These are phyloP conservation scores for Pardosa pseudoannulata DNA, from an alignment of 2,888 invertebrate genomes.

Conservation along the genomic window DNA sequence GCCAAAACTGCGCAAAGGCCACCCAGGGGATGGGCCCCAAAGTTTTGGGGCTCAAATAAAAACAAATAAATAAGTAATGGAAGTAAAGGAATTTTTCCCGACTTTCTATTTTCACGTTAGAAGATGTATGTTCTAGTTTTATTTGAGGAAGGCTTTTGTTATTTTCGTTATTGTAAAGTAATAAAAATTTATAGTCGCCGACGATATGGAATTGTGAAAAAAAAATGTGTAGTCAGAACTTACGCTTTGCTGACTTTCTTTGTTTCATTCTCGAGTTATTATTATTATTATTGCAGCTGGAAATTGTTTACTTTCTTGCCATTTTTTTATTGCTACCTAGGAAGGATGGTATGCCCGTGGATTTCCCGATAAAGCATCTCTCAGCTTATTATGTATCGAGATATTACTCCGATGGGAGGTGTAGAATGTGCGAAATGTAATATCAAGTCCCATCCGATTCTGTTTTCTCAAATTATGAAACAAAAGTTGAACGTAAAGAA, in stretches of 20 bases:
- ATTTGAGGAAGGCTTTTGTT: background rate
- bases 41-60: constrained; percentile 7
- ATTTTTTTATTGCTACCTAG: too few species aligned
- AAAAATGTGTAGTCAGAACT: background rate
- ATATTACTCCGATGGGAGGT: background rate
- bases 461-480: too few species aligned
- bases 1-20: constrained; percentile 32
- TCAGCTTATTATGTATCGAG: background rate
- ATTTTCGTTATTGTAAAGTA: background rate
- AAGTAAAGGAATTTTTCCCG: background rate
- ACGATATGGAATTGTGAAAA: constrained; percentile 3
- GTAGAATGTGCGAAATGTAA: background rate
- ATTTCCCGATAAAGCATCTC: background rate
- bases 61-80: constrained; percentile 6
- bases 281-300: background rate
- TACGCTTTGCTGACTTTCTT: background rate
- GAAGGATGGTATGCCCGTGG: background rate
- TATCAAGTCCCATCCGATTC: background rate
- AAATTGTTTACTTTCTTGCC: background rate
- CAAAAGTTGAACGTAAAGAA: too few species aligned
- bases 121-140: constrained; percentile 8
- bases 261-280: background rate
- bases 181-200: background rate
- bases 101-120: constrained; percentile 6
- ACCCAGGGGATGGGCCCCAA: constrained; percentile 41